Evolutionary conservation across 2,797 vertebrate genomes (phyloP).

Genomic region (Tadarida brasiliensis): DNA sequence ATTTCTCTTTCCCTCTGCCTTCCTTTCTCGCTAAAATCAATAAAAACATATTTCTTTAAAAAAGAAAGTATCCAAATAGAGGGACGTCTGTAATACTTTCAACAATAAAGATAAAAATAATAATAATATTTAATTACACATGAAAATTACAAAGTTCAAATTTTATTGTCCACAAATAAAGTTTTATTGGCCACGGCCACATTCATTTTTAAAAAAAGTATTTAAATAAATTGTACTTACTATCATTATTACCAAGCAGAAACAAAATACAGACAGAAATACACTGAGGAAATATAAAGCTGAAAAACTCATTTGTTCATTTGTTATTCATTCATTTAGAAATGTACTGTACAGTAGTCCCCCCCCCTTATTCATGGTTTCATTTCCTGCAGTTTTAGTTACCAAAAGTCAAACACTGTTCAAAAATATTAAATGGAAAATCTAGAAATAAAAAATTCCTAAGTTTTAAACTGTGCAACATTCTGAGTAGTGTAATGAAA

Average conservation of each 20-base stretch:
- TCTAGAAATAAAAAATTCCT: background rate
- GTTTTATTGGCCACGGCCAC: no score
- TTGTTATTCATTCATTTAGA: conserved; percentile 15
- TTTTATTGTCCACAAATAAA: no score
- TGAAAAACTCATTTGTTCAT: background rate
- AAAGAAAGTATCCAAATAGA: no score
- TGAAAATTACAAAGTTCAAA: no score
- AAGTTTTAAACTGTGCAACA: background rate
- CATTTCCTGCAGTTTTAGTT: background rate
- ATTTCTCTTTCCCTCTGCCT: no score
- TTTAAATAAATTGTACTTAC: background rate
- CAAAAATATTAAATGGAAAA: background rate
- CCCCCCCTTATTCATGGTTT: background rate
- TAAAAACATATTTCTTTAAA: no score
- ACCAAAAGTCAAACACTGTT: background rate
- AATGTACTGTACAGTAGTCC: background rate
- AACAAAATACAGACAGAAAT: conserved; percentile 20
- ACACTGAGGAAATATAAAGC: conserved; percentile 18
- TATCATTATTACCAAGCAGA: background rate
- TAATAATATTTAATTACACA: no score
- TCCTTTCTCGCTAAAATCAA: no score
- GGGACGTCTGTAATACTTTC: no score
- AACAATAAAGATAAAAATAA: no score
- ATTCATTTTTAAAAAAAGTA: no score
- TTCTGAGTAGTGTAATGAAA: background rate